Evolutionary conservation across 2,797 vertebrate genomes (phyloP), one percentile per base, ranked within the genome.

Genomic region (Xerus rutilus): DNA sequence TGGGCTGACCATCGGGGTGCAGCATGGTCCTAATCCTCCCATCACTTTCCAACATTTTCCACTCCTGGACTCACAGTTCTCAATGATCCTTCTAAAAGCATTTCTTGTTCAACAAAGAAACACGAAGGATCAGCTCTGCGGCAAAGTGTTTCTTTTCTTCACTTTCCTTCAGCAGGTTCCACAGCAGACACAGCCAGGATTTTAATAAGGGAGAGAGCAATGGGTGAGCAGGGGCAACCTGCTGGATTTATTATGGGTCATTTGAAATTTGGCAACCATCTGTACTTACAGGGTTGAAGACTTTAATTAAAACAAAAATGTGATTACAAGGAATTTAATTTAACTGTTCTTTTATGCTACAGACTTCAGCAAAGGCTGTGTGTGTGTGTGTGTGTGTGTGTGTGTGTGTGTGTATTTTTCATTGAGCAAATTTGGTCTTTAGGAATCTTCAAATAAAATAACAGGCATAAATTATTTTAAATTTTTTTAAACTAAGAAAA

Each of bases 271-370:
- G 94, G 91, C 72, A 95, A 79, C 45, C 84, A 82, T 94, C 72
- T 83, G 39, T 81, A 96, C 83, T 95, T 87, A 93, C 3, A 72
- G 64, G 64, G 45, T 54, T 95, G 81, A 94, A 94, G 93, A 30
- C 57, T 97, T 95, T 74, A 96, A 96, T 98, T 96, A 95, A 98
- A 96, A 93, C 72, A 87, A 90, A 96, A 97, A 91, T 12, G 5
- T 91, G 88, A 94, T 78, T 94, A 47, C 25, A 89, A 85, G 47
- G 78, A 90, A 95, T 70, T 94, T 88, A 64, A 84, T 72, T 91
- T 86, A 92, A 95, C 39, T 93, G 25, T 70, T 92, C 65, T 92
- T 89, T 95, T 83, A 89, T 54, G 17, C 67, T 65, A 28, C 9
- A 85, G 62, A 95, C 43, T 92, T 95, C 23, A 54, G 49, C 70